Evolutionary conservation across 2,888 invertebrate species (phyloP).

Genomic region (Drosophila mayaguana): DNA sequence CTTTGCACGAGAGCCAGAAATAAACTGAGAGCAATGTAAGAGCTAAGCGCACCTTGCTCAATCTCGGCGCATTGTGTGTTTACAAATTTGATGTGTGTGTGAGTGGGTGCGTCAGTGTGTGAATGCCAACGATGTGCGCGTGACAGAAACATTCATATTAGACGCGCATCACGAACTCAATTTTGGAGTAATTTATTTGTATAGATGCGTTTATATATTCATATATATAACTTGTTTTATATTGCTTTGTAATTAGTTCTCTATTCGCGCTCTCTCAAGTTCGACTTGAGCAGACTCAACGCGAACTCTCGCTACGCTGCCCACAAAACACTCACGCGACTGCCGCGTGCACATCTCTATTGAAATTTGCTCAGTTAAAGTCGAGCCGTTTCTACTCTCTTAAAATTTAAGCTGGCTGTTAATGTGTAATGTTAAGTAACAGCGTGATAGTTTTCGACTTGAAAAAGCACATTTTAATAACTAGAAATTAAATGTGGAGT

Average conservation of each 20-base stretch:
- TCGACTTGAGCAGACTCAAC: not conserved
- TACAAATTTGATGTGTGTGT: constrained; percentile 27
- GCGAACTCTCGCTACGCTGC: not conserved
- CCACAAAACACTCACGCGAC: constrained; percentile 32
- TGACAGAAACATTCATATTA: constrained; percentile 56
- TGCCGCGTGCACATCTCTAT: constrained; percentile 34
- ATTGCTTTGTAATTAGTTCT: not conserved
- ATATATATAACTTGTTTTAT: not conserved
- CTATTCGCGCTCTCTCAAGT: not conserved
- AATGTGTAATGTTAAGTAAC: constrained; percentile 43
- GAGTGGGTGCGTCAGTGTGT: constrained; percentile 52
- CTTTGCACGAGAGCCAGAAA: constrained; percentile 82
- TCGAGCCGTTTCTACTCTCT: constrained; percentile 34
- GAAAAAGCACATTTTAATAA: not conserved
- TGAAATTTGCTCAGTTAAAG: constrained; percentile 14
- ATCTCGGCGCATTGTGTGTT: constrained; percentile 68
- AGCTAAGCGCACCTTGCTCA: constrained; percentile 80
- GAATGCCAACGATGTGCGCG: constrained; percentile 56
- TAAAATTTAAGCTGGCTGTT: constrained; percentile 49
- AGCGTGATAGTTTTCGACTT: constrained; percentile 5
- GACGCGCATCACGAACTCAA: constrained; percentile 31
- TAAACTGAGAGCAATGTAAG: constrained; percentile 78
- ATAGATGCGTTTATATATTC: not conserved
- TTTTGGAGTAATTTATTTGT: not conserved
- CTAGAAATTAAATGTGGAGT: not conserved